A percentile compares a stretch with the other conserved stretches of the same genome.
phyloP scores from a whole-genome alignment of 2,113 vertebrate genomes.

The Calidris pygmaea region DNA sequence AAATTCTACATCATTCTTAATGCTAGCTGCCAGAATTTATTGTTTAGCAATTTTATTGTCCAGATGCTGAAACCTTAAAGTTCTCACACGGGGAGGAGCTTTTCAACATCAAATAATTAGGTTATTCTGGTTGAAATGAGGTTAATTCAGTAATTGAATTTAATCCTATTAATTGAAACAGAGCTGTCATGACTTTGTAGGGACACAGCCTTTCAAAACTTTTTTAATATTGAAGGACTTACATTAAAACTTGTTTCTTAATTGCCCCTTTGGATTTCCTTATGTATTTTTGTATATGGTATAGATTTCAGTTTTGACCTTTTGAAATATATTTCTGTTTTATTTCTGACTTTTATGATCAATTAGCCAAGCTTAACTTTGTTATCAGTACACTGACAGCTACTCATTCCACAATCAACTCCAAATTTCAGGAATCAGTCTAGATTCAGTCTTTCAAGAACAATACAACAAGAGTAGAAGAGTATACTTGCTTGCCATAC shows the following conservation, averaged over 20 bases:
- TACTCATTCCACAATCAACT: not conserved
- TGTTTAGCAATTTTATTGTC: not conserved
- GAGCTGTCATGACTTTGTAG: not conserved
- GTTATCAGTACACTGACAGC: not conserved
- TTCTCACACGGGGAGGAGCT: not conserved
- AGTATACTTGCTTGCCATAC: not conserved
- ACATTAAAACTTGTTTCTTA: not conserved
- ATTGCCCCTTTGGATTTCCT: not conserved
- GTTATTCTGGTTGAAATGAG: not conserved
- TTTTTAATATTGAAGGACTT: not conserved
- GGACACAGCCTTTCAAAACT: not conserved
- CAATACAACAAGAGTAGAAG: not conserved
- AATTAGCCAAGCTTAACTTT: not conserved
- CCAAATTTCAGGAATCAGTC: not conserved
- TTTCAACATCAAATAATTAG: not conserved
- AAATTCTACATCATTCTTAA: not conserved
- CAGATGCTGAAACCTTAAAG: not conserved
- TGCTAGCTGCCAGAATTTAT: not conserved
- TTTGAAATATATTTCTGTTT: not conserved
- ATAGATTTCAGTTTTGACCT: not conserved
- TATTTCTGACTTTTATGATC: not conserved
- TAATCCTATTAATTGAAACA: not conserved
- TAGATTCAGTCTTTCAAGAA: not conserved
- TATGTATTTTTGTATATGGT: not conserved
- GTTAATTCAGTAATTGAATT: not conserved